Conservation (phyloP, 2,797 vertebrate species). For the Zalophus californianus region DNA sequence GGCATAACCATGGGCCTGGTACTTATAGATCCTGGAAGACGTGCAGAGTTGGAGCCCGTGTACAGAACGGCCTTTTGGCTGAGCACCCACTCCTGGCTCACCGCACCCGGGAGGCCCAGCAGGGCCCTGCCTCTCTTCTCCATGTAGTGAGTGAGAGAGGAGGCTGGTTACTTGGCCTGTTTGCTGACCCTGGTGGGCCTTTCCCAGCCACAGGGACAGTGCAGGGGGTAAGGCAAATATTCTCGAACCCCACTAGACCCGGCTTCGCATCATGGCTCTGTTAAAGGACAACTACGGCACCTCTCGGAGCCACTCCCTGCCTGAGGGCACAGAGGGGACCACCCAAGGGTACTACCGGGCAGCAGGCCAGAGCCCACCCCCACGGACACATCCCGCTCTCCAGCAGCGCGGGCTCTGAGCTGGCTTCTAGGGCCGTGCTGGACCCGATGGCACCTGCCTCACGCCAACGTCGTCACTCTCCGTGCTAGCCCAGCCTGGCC, state of each 20-base stretch:
- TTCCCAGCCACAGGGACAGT: background rate
- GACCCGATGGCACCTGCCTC: background rate
- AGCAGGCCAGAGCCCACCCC: rapidly evolving
- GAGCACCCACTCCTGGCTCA: background rate
- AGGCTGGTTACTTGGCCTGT: background rate
- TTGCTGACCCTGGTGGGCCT: background rate
- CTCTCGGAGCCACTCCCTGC: background rate
- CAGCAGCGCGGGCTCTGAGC: background rate
- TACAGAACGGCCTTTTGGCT: background rate
- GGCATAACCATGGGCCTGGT: conserved; percentile 97
- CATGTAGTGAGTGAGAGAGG: background rate
- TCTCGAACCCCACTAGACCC: background rate
- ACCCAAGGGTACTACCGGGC: background rate
- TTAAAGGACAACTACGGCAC: background rate
- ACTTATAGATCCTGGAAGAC: conserved; percentile 96
- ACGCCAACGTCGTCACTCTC: background rate
- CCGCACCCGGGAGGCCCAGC: background rate
- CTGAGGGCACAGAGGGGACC: background rate
- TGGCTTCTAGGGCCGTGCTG: background rate
- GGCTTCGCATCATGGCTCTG: background rate
- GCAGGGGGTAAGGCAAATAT: background rate
- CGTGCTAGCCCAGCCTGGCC: background rate
- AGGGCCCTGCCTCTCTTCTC: background rate
- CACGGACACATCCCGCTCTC: background rate
- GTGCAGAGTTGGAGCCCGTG: background rate